phyloP scores from a whole-genome alignment of 2,797 vertebrate genomes.

The Phataginus tetradactyla region DNA sequence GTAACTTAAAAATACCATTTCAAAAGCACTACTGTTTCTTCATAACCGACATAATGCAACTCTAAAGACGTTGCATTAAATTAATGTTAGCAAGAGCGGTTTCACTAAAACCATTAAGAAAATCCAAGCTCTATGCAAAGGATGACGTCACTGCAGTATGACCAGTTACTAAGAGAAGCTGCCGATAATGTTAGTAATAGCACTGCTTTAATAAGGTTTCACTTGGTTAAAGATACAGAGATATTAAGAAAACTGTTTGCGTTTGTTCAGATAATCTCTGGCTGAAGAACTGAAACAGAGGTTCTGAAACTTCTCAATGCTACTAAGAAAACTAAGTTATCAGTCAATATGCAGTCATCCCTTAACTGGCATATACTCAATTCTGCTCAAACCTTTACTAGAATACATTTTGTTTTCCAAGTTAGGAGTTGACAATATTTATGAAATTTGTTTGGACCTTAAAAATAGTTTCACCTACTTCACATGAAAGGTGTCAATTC shows the following conservation, averaged over 20 bases:
- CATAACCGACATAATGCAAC: not conserved
- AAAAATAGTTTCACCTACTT: not conserved
- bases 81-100: not conserved
- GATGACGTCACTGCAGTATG: not conserved
- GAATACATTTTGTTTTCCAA: not conserved
- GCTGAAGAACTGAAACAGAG: not conserved
- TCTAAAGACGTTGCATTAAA: conserved; percentile 31
- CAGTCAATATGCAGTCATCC: not conserved
- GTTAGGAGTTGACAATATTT: not conserved
- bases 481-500: not conserved
- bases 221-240: not conserved
- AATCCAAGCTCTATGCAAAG: not conserved
- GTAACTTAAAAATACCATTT: not conserved
- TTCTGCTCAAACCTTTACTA: not conserved
- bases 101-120: conserved; percentile 28
- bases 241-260: not conserved
- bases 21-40: conserved; percentile 15
- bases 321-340: not conserved
- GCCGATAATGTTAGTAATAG: not conserved
- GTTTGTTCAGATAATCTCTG: not conserved
- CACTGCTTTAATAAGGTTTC: not conserved
- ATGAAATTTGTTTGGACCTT: not conserved
- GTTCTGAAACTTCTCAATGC: not conserved
- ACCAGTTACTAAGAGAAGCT: not conserved
- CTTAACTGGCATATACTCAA: not conserved